These are phyloP conservation scores for Sarcophaga carnaria DNA, from an alignment of 2,888 invertebrate species.

Conservation along the genomic window DNA sequence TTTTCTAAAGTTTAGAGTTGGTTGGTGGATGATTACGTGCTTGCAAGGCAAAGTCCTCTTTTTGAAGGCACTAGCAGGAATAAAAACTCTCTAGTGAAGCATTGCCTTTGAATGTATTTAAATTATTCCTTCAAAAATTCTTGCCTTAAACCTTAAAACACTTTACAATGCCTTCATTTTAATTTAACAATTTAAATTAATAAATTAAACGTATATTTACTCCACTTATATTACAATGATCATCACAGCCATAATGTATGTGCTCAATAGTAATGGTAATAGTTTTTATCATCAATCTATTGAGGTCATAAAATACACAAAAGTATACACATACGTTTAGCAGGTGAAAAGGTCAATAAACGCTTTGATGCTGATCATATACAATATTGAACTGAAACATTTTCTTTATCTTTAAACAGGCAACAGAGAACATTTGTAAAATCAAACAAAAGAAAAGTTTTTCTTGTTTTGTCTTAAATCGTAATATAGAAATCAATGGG, in stretches of 20 bases:
- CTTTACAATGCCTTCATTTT: not conserved
- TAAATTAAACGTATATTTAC: not conserved
- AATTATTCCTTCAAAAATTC: too few relatives aligned
- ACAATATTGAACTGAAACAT: not conserved
- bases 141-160: not conserved
- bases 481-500: not conserved
- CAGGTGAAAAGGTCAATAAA: conserved; percentile 47
- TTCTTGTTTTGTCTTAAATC: not conserved
- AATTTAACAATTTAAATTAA: not conserved
- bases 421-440: not conserved
- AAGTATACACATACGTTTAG: conserved; percentile 7
- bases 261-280: not conserved
- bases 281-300: conserved; percentile 7
- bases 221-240: not conserved
- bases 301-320: too few relatives aligned
- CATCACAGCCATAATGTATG: not conserved
- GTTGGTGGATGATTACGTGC: too few relatives aligned
- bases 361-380: conserved; percentile 10
- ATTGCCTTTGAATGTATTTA: too few relatives aligned
- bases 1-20: too few relatives aligned
- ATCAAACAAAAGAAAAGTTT: not conserved
- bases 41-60: too few relatives aligned
- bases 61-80: too few relatives aligned
- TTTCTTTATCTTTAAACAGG: not conserved
- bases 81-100: too few relatives aligned